These are phyloP conservation scores for Tipula lateralis DNA, from an alignment of 2,888 invertebrate genomes.

Conservation along the genomic window DNA sequence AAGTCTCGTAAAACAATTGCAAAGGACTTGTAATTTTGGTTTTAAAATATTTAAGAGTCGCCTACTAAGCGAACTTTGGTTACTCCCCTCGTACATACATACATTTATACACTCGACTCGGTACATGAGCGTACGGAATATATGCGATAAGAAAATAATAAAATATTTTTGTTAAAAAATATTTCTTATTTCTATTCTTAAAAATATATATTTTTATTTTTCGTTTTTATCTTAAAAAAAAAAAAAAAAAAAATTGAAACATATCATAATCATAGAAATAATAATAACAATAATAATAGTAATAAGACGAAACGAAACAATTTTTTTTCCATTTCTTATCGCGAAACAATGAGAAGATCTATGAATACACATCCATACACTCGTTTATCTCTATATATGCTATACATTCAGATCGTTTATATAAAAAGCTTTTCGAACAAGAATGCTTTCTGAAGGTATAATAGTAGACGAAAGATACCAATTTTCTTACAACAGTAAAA, in stretches of 20 bases:
- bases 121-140: background rate
- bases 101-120: too few species aligned
- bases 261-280: background rate
- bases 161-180: background rate
- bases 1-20: too few species aligned
- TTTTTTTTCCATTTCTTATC: conserved; percentile 3
- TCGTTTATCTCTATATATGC: background rate
- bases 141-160: background rate
- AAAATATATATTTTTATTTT: background rate
- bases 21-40: too few species aligned
- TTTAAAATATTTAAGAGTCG: too few species aligned
- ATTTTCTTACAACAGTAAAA: background rate
- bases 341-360: background rate
- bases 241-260: background rate
- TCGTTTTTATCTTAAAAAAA: background rate
- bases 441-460: background rate
- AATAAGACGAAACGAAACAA: background rate
- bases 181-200: background rate
- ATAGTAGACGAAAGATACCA: too few species aligned
- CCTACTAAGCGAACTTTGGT: too few species aligned
- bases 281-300: background rate
- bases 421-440: background rate
- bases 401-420: background rate
- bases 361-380: background rate
- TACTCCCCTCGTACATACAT: too few species aligned